Conservation (phyloP, 1,140 invertebrate species). For the Calliphora vicina region DNA sequence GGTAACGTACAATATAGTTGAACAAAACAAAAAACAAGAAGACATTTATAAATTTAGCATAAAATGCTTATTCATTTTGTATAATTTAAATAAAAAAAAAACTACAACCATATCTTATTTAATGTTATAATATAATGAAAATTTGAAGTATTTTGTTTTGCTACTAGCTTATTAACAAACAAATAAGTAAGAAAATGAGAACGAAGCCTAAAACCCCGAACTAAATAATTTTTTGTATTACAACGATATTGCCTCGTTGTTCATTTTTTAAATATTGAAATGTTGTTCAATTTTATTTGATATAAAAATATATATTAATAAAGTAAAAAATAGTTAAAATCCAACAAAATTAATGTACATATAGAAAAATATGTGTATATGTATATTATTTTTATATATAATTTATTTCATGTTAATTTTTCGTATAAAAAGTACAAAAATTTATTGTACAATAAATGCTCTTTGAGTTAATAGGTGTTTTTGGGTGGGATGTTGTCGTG, state of each 20-base stretch:
- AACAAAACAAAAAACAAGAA: conserved; percentile 6
- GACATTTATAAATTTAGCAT: conserved; percentile 27
- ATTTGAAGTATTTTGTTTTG: background rate
- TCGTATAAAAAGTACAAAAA: conserved; percentile 10
- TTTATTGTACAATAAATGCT: conserved; percentile 10
- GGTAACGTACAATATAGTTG: background rate
- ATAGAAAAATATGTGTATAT: background rate
- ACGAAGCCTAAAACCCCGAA: background rate
- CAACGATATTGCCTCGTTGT: background rate
- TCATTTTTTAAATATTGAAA: background rate
- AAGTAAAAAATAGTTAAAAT: background rate
- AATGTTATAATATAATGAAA: conserved; percentile 5
- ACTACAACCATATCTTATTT: background rate
- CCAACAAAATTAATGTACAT: background rate
- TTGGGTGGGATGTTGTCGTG: background rate
- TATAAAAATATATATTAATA: background rate
- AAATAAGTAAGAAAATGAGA: background rate
- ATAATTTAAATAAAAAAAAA: conserved; percentile 1
- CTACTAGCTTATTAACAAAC: background rate
- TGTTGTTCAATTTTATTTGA: background rate
- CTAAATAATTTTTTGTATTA: background rate
- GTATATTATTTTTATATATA: background rate
- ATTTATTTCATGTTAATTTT: background rate
- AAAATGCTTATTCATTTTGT: conserved; percentile 17
- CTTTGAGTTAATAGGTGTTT: background rate